A percentile compares a stretch with the other conserved stretches of the same genome.
These are phyloP conservation scores for Recurvirostra avosetta DNA, from an alignment of 2,113 vertebrate species.

Conservation along the genomic window DNA sequence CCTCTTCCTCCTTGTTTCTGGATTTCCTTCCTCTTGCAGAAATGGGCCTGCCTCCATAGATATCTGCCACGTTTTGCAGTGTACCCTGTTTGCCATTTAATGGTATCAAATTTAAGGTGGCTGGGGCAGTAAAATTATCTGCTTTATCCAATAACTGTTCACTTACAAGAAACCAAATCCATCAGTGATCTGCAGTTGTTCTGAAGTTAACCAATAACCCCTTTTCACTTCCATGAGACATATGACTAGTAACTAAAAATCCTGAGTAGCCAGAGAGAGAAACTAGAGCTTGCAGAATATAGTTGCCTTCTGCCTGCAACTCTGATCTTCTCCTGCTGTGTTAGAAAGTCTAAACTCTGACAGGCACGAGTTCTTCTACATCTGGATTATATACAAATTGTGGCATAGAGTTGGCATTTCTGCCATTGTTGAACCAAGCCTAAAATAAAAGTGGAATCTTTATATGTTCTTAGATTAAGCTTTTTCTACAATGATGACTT, in stretches of 20 bases:
- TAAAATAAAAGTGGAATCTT: neutral
- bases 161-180: slow-evolving; percentile 20
- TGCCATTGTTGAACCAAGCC: neutral
- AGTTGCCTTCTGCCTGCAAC: neutral
- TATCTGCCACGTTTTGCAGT: slow-evolving; percentile 88
- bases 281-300: neutral
- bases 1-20: slow-evolving; percentile 98
- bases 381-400: neutral
- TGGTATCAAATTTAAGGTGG: slow-evolving; percentile 83
- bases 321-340: neutral
- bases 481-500: neutral
- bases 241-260: neutral
- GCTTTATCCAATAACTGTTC: slow-evolving; percentile 40
- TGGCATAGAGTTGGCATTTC: neutral
- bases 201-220: neutral
- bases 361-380: neutral
- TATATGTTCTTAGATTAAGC: neutral
- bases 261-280: neutral
- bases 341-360: neutral
- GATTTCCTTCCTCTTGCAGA: slow-evolving; percentile 87
- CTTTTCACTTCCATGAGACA: neutral
- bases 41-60: slow-evolving; percentile 87
- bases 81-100: slow-evolving; percentile 94
- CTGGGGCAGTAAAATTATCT: slow-evolving; percentile 39
- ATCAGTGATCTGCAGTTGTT: neutral